Percentiles rank a stretch among this genome's conserved stretches.
Conservation (phyloP, 2,888 invertebrate species). For the Apamea sordens region DNA sequence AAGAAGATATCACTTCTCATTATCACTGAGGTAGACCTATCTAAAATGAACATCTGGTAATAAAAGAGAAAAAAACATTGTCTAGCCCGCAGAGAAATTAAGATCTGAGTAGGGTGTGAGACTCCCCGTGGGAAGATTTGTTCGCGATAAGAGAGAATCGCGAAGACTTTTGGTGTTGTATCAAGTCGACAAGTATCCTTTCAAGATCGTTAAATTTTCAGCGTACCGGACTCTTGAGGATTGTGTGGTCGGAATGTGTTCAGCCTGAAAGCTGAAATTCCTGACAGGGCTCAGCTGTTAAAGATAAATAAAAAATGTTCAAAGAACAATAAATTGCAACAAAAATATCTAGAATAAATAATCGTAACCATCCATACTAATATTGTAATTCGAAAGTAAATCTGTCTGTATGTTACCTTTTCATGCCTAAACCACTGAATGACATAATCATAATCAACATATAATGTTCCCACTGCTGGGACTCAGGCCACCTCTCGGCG, state of each 20-base stretch:
- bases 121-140: conserved; percentile 42
- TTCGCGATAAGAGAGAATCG: conserved; percentile 39
- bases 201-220: conserved; percentile 6
- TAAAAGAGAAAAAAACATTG: conserved; percentile 26
- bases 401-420: no score
- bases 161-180: conserved; percentile 8
- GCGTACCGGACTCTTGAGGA: background rate
- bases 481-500: no score
- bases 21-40: conserved; percentile 37
- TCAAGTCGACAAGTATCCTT: conserved; percentile 3
- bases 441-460: no score
- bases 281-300: background rate
- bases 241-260: background rate
- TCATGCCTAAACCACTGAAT: no score
- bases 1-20: background rate
- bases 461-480: no score
- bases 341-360: background rate
- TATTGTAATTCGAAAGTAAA: no score
- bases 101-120: conserved; percentile 41
- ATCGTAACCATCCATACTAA: no score
- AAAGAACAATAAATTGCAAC: background rate
- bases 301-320: no score
- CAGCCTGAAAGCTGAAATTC: conserved; percentile 1
- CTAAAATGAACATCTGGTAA: conserved; percentile 52
- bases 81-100: conserved; percentile 61